Evolutionary conservation across 2,888 invertebrate species (phyloP).

Genomic region (Sepiola atlantica): DNA sequence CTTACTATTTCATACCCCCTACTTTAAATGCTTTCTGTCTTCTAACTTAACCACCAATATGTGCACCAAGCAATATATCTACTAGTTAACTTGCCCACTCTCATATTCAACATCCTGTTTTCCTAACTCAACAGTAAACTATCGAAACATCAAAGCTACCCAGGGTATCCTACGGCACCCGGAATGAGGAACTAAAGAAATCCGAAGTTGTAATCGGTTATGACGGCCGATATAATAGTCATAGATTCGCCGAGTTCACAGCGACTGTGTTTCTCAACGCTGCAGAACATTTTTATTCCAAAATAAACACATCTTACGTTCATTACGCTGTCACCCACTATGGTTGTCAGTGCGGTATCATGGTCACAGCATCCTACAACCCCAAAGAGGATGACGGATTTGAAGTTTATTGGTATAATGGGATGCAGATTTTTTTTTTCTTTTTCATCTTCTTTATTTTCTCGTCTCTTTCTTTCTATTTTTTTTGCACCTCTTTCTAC

Average conservation of each 20-base stretch:
- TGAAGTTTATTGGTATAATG: slow-evolving; percentile 95
- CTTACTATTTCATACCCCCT: no score
- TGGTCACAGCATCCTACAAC: slow-evolving; percentile 97
- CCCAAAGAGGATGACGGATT: slow-evolving; percentile 97
- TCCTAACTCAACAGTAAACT: no score
- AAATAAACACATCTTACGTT: slow-evolving; percentile 91
- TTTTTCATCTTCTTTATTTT: not conserved
- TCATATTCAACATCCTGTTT: no score
- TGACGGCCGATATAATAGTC: slow-evolving; percentile 93
- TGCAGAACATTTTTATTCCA: slow-evolving; percentile 85
- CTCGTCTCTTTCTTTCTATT: not conserved
- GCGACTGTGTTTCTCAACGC: slow-evolving; percentile 86
- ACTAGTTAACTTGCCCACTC: no score
- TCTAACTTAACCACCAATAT: no score
- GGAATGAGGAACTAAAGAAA: slow-evolving; percentile 78
- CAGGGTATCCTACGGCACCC: slow-evolving; percentile 88
- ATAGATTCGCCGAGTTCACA: slow-evolving; percentile 91
- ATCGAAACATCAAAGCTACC: slow-evolving; percentile 83
- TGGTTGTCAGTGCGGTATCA: slow-evolving; percentile 88
- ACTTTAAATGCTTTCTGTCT: no score
- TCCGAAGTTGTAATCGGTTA: slow-evolving; percentile 91
- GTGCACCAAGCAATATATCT: no score
- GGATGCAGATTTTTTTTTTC: slow-evolving; percentile 85
- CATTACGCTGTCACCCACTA: slow-evolving; percentile 87
- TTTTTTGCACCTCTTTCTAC: no score